Percentiles rank a stretch among this genome's conserved stretches.
Evolutionary conservation across 2,888 invertebrate genomes (phyloP).

Genomic region (Steinernema carpocapsae): DNA sequence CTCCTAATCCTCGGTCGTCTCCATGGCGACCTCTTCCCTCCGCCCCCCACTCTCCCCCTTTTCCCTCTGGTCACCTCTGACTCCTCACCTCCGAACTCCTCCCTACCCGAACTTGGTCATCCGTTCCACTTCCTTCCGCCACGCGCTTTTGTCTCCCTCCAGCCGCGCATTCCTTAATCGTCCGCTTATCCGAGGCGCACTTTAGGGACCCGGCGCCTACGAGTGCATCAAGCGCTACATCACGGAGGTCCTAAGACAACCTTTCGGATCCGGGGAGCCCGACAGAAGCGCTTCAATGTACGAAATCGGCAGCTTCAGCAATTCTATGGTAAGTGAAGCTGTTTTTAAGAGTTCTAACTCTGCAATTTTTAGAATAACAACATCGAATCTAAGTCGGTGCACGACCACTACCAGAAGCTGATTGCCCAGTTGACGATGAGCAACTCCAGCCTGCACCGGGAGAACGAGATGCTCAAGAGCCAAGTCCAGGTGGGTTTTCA

Average conservation of each 20-base stretch:
- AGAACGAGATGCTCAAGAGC: constrained; percentile 46
- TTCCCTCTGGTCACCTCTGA: neutral
- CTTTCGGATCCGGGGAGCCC: constrained; percentile 28
- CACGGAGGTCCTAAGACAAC: constrained; percentile 30
- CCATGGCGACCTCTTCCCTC: constrained; percentile 18
- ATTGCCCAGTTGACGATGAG: constrained; percentile 47
- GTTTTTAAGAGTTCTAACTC: no score
- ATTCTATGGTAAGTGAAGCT: constrained; percentile 31
- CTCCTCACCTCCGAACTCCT: constrained; percentile 7
- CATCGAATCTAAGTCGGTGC: constrained; percentile 31
- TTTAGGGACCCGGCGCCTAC: constrained; percentile 32
- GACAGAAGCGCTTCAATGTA: constrained; percentile 46
- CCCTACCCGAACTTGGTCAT: neutral
- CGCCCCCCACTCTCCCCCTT: neutral
- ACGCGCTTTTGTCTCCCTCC: neutral
- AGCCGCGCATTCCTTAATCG: neutral
- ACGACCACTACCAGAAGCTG: constrained; percentile 49
- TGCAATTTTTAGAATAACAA: constrained; percentile 12
- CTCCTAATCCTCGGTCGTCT: neutral
- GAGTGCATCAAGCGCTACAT: constrained; percentile 33
- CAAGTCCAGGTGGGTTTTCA: constrained; percentile 38
- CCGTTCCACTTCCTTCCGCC: neutral
- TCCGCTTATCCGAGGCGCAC: neutral
- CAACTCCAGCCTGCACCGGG: constrained; percentile 47
- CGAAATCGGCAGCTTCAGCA: constrained; percentile 42